Evolutionary conservation across 2,888 invertebrate species (phyloP).

Genomic region (Drosophila tripunctata): DNA sequence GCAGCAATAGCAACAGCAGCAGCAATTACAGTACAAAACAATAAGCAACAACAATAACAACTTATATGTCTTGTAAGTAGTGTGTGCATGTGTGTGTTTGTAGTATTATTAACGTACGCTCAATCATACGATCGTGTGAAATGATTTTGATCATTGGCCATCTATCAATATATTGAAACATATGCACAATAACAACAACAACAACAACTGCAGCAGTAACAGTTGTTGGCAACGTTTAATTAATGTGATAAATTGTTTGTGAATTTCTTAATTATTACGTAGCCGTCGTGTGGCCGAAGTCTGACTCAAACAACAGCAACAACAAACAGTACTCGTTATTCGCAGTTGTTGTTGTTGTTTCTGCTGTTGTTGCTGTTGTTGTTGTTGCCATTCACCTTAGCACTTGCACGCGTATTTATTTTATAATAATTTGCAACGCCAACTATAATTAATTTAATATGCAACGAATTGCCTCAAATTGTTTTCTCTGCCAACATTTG

Average conservation of each 20-base stretch:
- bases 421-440: conserved; percentile 53
- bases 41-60: conserved; percentile 20
- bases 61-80: conserved; percentile 3
- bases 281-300: conserved; percentile 55
- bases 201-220: conserved; percentile 35
- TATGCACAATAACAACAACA: conserved; percentile 12
- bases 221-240: conserved; percentile 68
- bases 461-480: conserved; percentile 24
- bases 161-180: conserved; percentile 69
- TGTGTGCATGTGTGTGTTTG: not conserved
- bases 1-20: conserved; percentile 19
- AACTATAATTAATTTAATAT: conserved; percentile 63
- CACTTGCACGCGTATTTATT: conserved; percentile 60
- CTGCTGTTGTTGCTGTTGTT: not conserved
- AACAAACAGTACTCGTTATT: not conserved
- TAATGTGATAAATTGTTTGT: conserved; percentile 79
- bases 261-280: conserved; percentile 80
- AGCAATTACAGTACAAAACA: conserved; percentile 38
- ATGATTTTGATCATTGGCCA: conserved; percentile 74
- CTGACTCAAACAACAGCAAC: conserved; percentile 4
- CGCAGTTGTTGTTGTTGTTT: not conserved
- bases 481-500: conserved; percentile 31
- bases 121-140: conserved; percentile 75
- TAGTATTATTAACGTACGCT: conserved; percentile 37
- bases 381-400: conserved; percentile 73